Base-by-base conservation (phyloP, 2,888 invertebrate species). In the Conomelus anceps region DNA sequence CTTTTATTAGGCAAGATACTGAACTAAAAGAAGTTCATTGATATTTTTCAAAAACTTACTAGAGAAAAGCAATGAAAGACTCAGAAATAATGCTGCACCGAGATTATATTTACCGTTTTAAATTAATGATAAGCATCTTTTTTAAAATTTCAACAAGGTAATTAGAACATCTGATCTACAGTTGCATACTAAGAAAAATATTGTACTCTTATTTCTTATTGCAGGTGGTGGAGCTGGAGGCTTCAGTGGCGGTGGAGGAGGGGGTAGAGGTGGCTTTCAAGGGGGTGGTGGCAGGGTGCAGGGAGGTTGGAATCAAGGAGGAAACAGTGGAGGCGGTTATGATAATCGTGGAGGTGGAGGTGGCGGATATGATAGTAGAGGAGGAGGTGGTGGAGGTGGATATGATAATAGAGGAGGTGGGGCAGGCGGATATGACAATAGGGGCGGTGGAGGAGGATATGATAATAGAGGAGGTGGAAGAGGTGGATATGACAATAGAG, bases 151-250 rank as follows among this genome's bases (percentile, higher is more conserved):
- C n/a, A n/a, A n/a, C n/a, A n/a, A n/a, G n/a, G n/a, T 20, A 41
- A 13, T 41, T 20, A 41, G 41, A 41, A 13, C 20, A 13, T 11
- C 41, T 41, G 41, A 41, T 11, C 41, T 13, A 20, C 20, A 13
- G 13, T 41, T 41, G 41, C 11, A 20, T 41, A 13, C 20, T 41
- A 41, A 41, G 41, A 11, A 41, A 41, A 41, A 11, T 13, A 13
- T 11, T 20, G 17, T 20, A 41, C 41, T 41, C 13, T 13, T 41
- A 41, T 41, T 41, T 20, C 24, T n/a, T 88, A 22, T 22, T 84
- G 89, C 92, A 90, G 92, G 93, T 34, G 93, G 93, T 22, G 93
- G 95, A 84, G 94, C 94, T 63, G 92, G 93, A 63, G 94, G 94
- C 86, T 93, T 88, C 13, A 88, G 90, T 90, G 23, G 90, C 90